phyloP scores from a whole-genome alignment of 2,888 invertebrate species.

The Liodrosophila aerea region DNA sequence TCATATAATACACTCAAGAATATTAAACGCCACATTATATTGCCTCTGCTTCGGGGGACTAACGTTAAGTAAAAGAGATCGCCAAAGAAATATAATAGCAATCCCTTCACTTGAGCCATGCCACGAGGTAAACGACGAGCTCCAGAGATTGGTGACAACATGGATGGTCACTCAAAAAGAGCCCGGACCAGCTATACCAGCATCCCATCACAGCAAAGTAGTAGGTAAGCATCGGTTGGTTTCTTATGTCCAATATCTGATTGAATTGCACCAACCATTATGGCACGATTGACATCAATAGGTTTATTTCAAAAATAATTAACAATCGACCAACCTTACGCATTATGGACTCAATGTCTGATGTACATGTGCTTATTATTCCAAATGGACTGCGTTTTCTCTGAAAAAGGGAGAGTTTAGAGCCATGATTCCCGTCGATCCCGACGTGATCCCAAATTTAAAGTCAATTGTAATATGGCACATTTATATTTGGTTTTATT shows the following conservation, averaged over 20 bases:
- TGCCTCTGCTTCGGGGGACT: conserved; percentile 13
- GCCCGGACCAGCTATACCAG: conserved; percentile 83
- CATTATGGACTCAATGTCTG: too few species aligned
- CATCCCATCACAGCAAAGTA: conserved; percentile 71
- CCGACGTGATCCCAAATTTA: neutral
- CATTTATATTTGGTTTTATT: conserved; percentile 25
- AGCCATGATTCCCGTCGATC: too few species aligned
- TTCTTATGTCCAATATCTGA: too few species aligned
- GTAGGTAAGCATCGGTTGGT: conserved; percentile 65
- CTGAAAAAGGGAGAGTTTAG: too few species aligned
- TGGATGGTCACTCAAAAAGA: conserved; percentile 84
- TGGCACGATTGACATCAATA: neutral
- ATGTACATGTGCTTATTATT: too few species aligned
- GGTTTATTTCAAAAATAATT: conserved; percentile 1
- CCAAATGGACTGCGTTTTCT: too few species aligned
- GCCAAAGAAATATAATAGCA: conserved; percentile 20
- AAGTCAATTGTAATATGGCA: neutral
- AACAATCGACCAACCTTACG: neutral
- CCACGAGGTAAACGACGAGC: conserved; percentile 86
- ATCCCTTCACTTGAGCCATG: conserved; percentile 82
- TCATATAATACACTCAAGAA: conserved; percentile 17
- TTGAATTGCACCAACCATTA: too few species aligned
- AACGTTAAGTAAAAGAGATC: conserved; percentile 1
- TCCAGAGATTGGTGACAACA: conserved; percentile 85
- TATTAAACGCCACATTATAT: conserved; percentile 17